phyloP scores from a whole-genome alignment of 2,888 invertebrate genomes.

The Crossocerus cetratus region DNA sequence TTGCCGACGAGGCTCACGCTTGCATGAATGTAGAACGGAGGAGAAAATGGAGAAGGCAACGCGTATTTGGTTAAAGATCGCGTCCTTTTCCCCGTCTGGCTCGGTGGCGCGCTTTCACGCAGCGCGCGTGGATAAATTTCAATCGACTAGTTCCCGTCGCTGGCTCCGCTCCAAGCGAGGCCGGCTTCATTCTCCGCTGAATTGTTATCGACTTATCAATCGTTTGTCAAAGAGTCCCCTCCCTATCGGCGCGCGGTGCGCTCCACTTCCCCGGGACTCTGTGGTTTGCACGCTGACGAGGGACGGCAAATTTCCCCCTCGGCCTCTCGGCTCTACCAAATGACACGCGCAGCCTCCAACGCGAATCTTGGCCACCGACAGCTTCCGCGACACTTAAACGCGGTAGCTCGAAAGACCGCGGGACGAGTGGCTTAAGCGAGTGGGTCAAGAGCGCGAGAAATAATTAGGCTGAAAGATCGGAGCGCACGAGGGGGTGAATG shows the following conservation, averaged over 20 bases:
- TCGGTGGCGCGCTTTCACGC: neutral
- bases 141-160: constrained; percentile 43
- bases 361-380: too few relatives aligned
- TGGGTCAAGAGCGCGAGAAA: too few relatives aligned
- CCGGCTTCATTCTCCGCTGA: constrained; percentile 19
- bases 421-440: neutral
- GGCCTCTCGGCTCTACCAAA: too few relatives aligned
- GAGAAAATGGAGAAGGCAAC: constrained; percentile 16
- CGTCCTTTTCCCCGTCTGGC: constrained; percentile 16
- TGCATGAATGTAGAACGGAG: neutral
- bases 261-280: neutral
- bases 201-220: constrained; percentile 21
- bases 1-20: neutral
- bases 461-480: too few relatives aligned
- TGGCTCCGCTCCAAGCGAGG: constrained; percentile 53
- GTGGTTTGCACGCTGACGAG: too few relatives aligned
- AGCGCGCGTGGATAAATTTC: constrained; percentile 52
- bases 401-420: too few relatives aligned
- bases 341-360: too few relatives aligned
- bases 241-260: neutral
- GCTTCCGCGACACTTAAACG: too few relatives aligned
- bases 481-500: constrained; percentile 32
- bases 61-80: constrained; percentile 52
- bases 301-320: too few relatives aligned
- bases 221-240: constrained; percentile 25